A percentile compares a stretch with the other conserved stretches of the same genome.
Conservation (phyloP, 2,113 vertebrate genomes). For the rat (Rattus norvegicus) region DNA sequence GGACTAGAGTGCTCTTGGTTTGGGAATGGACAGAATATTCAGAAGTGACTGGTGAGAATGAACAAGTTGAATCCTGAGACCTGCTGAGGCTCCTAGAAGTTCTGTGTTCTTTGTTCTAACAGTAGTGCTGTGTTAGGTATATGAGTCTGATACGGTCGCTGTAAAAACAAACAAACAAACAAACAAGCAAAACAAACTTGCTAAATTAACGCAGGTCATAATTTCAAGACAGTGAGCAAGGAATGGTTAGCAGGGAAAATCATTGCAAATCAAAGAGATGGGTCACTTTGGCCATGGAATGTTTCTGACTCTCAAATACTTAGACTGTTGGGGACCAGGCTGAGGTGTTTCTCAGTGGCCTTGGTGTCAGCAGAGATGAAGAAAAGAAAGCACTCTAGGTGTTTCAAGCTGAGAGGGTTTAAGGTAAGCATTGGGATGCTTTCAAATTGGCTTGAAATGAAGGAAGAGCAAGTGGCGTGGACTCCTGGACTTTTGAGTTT, state of each 20-base stretch:
- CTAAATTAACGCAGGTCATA: background rate
- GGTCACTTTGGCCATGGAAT: background rate
- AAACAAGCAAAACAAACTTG: background rate
- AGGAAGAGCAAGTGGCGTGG: background rate
- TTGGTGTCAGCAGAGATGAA: background rate
- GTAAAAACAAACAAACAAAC: no score
- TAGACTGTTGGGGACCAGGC: background rate
- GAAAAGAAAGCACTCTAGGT: background rate
- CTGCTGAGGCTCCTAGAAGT: background rate
- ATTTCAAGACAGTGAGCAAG: background rate
- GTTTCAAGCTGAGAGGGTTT: slow-evolving; percentile 26
- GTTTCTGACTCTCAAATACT: slow-evolving; percentile 11
- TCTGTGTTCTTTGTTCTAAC: background rate
- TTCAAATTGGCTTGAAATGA: background rate
- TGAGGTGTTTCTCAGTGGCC: background rate
- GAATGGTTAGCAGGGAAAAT: background rate
- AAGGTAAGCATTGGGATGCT: background rate
- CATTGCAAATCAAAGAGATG: background rate
- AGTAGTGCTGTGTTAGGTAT: background rate
- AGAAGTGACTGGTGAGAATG: background rate
- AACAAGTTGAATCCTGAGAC: background rate
- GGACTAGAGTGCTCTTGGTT: background rate
- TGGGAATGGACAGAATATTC: background rate
- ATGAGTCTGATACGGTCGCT: background rate
- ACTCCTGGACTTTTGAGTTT: background rate